These are phyloP conservation scores for Pterois miles DNA, from an alignment of 2,797 vertebrate genomes.

Conservation along the genomic window DNA sequence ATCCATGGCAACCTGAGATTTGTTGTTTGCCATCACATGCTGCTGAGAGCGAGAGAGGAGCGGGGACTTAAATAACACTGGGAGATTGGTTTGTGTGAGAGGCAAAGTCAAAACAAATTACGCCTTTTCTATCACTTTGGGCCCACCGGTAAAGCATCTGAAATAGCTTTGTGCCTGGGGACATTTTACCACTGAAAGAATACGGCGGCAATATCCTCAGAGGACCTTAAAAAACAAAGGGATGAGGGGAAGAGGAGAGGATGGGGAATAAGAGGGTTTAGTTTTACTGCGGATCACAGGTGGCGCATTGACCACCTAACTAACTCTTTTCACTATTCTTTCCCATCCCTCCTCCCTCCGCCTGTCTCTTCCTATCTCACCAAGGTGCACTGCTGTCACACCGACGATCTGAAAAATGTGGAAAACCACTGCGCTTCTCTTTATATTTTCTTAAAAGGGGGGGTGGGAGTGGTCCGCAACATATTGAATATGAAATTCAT, in stretches of 20 bases:
- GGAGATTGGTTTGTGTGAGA: constrained; percentile 81
- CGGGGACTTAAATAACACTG: constrained; percentile 80
- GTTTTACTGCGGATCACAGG: constrained; percentile 73
- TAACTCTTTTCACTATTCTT: constrained; percentile 66
- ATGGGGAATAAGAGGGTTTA: constrained; percentile 59
- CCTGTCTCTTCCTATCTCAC: constrained; percentile 64
- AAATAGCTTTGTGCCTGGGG: constrained; percentile 81
- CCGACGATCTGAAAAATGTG: constrained; percentile 39
- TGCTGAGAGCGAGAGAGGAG: constrained; percentile 75
- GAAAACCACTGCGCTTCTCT: constrained; percentile 26
- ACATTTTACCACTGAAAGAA: constrained; percentile 80
- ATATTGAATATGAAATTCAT: constrained; percentile 65
- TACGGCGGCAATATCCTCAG: constrained; percentile 72
- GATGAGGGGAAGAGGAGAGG: constrained; percentile 51
- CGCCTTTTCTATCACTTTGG: constrained; percentile 80
- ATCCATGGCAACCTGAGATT: constrained; percentile 81
- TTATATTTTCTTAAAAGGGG: background rate
- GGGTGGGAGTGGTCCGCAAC: constrained; percentile 5
- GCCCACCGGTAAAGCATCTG: constrained; percentile 78
- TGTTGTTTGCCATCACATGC: constrained; percentile 78
- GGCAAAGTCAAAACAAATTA: constrained; percentile 85
- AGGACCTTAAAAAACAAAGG: constrained; percentile 69
- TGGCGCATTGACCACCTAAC: constrained; percentile 73
- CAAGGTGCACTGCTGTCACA: constrained; percentile 33
- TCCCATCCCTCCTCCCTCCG: constrained; percentile 11